Percentiles rank a stretch among this genome's conserved stretches.
These are phyloP conservation scores for Ethmia dodecea DNA, from an alignment of 2,888 invertebrate species.

Conservation along the genomic window DNA sequence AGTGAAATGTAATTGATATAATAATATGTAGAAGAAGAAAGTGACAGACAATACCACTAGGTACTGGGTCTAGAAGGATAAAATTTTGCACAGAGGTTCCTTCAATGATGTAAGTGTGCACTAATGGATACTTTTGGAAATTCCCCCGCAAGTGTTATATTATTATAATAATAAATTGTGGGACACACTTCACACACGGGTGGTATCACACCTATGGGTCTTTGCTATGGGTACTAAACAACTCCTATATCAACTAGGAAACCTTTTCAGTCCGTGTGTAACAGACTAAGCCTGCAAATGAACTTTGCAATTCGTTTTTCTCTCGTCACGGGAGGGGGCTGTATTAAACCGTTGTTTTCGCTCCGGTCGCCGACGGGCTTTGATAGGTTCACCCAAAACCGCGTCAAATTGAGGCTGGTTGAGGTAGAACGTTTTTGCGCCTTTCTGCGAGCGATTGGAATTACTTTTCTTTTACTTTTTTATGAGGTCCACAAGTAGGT, in stretches of 20 bases:
- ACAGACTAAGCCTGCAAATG: constrained; percentile 27
- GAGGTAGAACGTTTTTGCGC: too few relatives aligned
- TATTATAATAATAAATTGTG: too few relatives aligned
- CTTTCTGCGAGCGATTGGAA: too few relatives aligned
- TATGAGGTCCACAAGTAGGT: too few relatives aligned
- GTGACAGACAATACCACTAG: too few relatives aligned
- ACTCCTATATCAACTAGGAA: too few relatives aligned
- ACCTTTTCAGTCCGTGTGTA: constrained; percentile 7
- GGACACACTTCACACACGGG: background rate
- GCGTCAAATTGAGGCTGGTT: background rate
- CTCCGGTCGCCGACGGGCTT: background rate
- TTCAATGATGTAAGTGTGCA: background rate
- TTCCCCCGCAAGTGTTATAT: too few relatives aligned
- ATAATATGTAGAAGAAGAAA: too few relatives aligned
- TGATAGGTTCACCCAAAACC: constrained; percentile 1
- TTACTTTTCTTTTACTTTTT: too few relatives aligned
- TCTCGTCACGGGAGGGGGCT: constrained; percentile 14
- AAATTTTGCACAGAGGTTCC: too few relatives aligned
- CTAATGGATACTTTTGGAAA: background rate
- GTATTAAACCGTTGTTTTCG: constrained; percentile 9
- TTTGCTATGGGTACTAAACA: background rate
- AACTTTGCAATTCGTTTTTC: constrained; percentile 32
- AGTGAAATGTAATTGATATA: too few relatives aligned
- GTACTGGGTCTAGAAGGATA: background rate
- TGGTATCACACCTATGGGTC: background rate